Percentiles rank a stretch among this genome's conserved stretches.
These are phyloP conservation scores for Platerodrilus igneus DNA, from an alignment of 2,888 invertebrate species.

Conservation along the genomic window DNA sequence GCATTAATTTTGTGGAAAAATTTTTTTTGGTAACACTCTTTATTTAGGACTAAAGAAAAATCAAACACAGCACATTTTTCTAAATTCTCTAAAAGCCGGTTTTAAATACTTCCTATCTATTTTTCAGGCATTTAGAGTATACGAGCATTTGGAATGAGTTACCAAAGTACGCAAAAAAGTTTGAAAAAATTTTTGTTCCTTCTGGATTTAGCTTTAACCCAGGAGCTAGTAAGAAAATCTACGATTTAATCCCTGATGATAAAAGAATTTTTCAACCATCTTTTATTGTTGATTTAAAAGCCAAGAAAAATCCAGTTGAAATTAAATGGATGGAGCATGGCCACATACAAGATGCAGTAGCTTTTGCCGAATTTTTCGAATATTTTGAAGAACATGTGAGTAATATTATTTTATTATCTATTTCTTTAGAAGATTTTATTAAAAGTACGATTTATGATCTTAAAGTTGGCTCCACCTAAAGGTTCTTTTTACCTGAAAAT, in stretches of 20 bases:
- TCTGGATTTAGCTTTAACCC: constrained; percentile 63
- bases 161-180: constrained; percentile 58
- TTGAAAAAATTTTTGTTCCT: constrained; percentile 66
- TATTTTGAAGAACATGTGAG: constrained; percentile 64
- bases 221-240: constrained; percentile 69
- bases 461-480: no score
- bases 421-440: no score
- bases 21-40: no score
- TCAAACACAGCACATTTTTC: no score
- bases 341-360: constrained; percentile 83
- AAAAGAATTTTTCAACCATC: constrained; percentile 62
- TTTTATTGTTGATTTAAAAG: constrained; percentile 80
- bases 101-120: no score
- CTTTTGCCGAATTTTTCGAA: constrained; percentile 80
- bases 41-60: no score
- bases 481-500: no score
- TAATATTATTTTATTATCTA: constrained; percentile 23
- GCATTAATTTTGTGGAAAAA: no score
- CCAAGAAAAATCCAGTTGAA: constrained; percentile 79
- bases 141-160: constrained; percentile 69
- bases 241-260: constrained; percentile 54
- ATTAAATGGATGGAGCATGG: constrained; percentile 76
- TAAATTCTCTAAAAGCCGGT: no score
- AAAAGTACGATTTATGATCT: no score
- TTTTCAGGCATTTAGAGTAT: constrained; percentile 63